A percentile compares a stretch with the other conserved stretches of the same genome.
phyloP scores from a whole-genome alignment of 2,113 vertebrate genomes.

The Rynchops niger region DNA sequence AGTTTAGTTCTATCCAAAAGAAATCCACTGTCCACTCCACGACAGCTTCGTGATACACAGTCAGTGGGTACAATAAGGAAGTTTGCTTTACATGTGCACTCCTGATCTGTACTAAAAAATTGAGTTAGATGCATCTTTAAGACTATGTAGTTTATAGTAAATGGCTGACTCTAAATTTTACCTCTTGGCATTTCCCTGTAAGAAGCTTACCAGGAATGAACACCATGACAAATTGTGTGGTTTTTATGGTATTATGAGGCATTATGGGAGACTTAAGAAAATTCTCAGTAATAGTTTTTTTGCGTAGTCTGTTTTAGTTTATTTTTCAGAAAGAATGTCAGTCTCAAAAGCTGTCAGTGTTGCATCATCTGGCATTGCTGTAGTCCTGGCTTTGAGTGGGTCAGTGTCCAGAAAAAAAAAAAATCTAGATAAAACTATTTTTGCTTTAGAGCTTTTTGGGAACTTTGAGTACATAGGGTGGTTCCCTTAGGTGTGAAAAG shows the following conservation, averaged over 20 bases:
- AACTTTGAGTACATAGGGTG: neutral
- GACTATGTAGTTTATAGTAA: neutral
- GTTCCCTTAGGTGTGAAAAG: neutral
- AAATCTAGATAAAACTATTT: neutral
- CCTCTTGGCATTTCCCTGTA: neutral
- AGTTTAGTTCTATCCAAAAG: neutral
- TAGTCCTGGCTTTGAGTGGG: neutral
- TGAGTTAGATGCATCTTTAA: neutral
- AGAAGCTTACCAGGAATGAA: neutral
- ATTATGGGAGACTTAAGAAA: neutral
- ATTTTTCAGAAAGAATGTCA: neutral
- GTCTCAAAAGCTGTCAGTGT: neutral
- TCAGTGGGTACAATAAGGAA: neutral
- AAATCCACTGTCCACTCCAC: neutral
- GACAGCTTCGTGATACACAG: neutral
- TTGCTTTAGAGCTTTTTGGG: neutral
- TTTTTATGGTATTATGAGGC: neutral
- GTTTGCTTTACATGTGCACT: neutral
- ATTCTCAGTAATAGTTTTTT: neutral
- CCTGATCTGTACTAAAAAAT: neutral
- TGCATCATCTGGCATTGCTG: accelerated
- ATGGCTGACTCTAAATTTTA: neutral
- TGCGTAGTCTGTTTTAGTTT: neutral
- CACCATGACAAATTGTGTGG: neutral
- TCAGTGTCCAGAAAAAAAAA: neutral